Percentiles rank a stretch among this genome's conserved stretches.
These are phyloP conservation scores for Peromyscus californicus DNA, from an alignment of 2,113 vertebrate genomes.

Conservation along the genomic window DNA sequence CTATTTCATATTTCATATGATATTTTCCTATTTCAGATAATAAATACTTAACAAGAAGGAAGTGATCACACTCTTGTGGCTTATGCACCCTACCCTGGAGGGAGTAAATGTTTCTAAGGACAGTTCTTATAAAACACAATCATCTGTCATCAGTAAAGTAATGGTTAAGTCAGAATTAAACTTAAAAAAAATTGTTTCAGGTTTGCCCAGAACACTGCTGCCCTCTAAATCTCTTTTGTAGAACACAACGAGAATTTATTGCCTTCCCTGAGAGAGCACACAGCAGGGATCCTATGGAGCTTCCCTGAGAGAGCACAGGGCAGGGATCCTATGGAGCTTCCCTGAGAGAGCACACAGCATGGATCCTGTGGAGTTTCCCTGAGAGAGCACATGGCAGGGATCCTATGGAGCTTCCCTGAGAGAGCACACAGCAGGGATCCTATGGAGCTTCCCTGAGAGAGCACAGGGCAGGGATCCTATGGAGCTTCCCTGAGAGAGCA, in stretches of 20 bases:
- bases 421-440: too few species aligned
- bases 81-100: background rate
- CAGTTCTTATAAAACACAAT: background rate
- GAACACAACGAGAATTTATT: background rate
- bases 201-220: background rate
- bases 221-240: background rate
- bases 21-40: background rate
- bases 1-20: background rate
- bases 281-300: background rate
- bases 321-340: too few species aligned
- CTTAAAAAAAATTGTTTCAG: background rate
- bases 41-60: background rate
- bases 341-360: too few species aligned
- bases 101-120: background rate
- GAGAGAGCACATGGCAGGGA: too few species aligned
- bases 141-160: background rate
- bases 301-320: background rate
- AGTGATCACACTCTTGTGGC: background rate
- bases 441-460: too few species aligned
- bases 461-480: too few species aligned
- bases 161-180: background rate
- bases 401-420: too few species aligned
- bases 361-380: too few species aligned
- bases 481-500: background rate
- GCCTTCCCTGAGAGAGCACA: background rate